Base-by-base conservation (phyloP, 2,113 vertebrate species). In the Struthio camelus region DNA sequence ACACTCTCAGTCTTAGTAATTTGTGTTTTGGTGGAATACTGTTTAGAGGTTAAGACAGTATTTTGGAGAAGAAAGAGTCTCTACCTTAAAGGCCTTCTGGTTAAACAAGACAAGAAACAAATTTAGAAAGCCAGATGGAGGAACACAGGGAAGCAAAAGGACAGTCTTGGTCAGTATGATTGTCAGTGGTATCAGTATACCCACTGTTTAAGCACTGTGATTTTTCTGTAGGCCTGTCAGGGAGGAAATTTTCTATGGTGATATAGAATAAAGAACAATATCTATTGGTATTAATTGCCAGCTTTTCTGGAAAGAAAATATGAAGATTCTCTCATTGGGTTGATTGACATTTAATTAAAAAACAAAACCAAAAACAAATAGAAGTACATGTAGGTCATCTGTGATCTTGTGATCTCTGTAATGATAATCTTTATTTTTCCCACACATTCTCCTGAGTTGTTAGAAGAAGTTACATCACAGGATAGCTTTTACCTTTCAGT, bases 111-210 rank as follows among this genome's bases (percentile, higher is more conserved):
- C 61, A 58, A 58, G 58, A 87, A 91, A 76, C 58, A 85, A 44
- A 66, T 92, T 90, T 95, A 77, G 58, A 80, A 34, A 91, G 20
- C 19, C 78, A 91, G 80, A 91, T 86, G 87, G 80, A 96, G 23
- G 22, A 88, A 64, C 51, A 64, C 30, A 28, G 27, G 65, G 61
- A 87, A 95, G 38, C 40, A 83, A 28, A 58, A 25, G 66, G 27
- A 77, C 36, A 87, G 7, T 66, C 48, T 16, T 89, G 53, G 38
- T 82, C 70, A 32, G 34, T 34, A 44, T 56, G 30, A 61, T 44
- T 87, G 25, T 81, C 73, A 36, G 58, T 72, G 66, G 11, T 17
- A 50, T 56, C 54, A 51, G 64, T 71, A 80, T 18, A 70, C 18
- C 13, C 44, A 65, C 70, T 46, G 38, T 79, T 59, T 51, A 82